These are phyloP conservation scores for Acronicta leporina DNA, from an alignment of 2,888 invertebrate genomes.

Conservation along the genomic window DNA sequence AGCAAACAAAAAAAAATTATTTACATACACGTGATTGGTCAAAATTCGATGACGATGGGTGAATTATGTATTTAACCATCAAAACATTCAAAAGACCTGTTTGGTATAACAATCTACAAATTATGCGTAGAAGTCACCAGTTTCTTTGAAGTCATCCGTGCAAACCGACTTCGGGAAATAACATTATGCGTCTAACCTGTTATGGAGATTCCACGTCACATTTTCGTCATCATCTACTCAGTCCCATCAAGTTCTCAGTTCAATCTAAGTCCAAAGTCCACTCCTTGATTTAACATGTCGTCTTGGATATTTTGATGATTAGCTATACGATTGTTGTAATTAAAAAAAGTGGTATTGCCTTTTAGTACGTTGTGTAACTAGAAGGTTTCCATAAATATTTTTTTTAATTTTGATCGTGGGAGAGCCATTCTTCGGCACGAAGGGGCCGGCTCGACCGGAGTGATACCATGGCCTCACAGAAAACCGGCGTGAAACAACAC, in stretches of 20 bases:
- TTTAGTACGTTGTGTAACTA: no score
- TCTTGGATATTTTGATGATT: no score
- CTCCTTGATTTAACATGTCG: not conserved
- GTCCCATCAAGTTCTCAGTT: no score
- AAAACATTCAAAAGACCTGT: not conserved
- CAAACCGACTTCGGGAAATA: not conserved
- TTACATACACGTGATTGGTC: slow-evolving; percentile 7
- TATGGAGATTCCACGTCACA: not conserved
- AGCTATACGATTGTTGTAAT: no score
- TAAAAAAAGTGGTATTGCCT: no score
- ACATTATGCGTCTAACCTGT: not conserved
- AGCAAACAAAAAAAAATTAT: slow-evolving; percentile 13
- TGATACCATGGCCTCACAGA: no score
- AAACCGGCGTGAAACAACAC: no score
- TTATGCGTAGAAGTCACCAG: slow-evolving; percentile 13
- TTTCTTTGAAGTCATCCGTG: not conserved
- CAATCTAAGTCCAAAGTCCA: no score
- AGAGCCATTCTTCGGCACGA: no score
- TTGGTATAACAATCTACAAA: slow-evolving; percentile 10
- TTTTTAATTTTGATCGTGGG: no score
- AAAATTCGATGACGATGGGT: slow-evolving; percentile 5
- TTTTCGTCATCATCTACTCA: not conserved
- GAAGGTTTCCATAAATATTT: no score
- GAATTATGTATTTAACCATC: not conserved
- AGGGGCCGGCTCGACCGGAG: no score